Conservation (phyloP, 2,797 vertebrate genomes). For the Cuculus canorus region DNA sequence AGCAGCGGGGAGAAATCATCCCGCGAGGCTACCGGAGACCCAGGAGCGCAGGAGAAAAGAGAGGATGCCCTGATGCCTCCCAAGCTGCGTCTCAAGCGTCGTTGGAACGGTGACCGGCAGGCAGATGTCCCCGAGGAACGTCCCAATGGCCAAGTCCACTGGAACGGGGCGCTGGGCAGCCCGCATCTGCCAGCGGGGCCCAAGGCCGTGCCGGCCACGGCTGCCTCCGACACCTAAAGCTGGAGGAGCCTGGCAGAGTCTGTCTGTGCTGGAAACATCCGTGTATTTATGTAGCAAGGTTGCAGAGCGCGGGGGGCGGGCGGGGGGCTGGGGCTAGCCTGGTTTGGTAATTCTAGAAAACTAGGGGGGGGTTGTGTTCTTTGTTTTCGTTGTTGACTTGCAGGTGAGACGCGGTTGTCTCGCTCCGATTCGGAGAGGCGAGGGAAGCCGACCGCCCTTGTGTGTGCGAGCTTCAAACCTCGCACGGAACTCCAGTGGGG, state of each 20-base stretch:
- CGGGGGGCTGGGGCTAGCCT: slow-evolving; percentile 3
- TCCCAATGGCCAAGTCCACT: slow-evolving; percentile 54
- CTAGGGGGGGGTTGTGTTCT: not conserved
- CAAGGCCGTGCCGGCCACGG: slow-evolving; percentile 56
- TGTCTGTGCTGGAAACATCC: not conserved
- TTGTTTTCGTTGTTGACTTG: not conserved
- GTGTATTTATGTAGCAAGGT: slow-evolving; percentile 73
- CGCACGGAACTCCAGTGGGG: not conserved
- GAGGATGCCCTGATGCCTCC: slow-evolving; percentile 80
- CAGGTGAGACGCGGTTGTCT: not conserved
- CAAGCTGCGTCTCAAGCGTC: slow-evolving; percentile 78
- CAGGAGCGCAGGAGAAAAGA: not conserved
- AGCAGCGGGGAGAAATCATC: not conserved
- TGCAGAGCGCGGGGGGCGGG: not conserved
- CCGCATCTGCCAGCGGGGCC: not conserved
- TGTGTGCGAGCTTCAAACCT: not conserved
- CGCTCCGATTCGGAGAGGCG: not conserved
- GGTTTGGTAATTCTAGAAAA: not conserved
- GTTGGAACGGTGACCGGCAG: slow-evolving; percentile 75
- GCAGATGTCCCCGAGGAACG: slow-evolving; percentile 32
- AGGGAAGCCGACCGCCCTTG: not conserved
- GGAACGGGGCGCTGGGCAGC: slow-evolving; percentile 42
- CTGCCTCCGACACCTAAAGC: slow-evolving; percentile 65
- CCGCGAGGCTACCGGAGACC: not conserved
- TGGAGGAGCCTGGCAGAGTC: not conserved